Base-by-base conservation (phyloP, 1,140 invertebrate genomes). In the Stenopsyche tienmushanensis region DNA sequence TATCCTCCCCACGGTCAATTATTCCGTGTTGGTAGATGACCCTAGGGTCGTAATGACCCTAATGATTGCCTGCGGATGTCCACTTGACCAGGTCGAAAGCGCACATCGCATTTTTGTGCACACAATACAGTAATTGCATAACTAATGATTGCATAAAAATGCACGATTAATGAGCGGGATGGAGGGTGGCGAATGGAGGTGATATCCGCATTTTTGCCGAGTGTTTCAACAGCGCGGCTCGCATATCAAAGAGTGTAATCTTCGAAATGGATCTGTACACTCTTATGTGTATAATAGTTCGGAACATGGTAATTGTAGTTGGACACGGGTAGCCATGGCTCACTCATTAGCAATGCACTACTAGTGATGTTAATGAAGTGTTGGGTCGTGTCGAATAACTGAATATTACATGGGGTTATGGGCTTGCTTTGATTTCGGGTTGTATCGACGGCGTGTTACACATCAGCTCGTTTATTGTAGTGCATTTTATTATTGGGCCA, bases 51-150 rank as follows among this genome's bases (percentile, higher is more conserved):
- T 58, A 54, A 58, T 20, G 34, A 21, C 15, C 55, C 13, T 24
- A 17, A 39, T 29, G 26, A 57, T 57, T 41, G 23, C n/a, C 24
- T 21, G 52, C 52, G 52, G 52, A 54, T 54, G 24, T 54, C 13
- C 55, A 9, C 34, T 21, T 58, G 54, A 54, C 8, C 20, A 29
- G n/a, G 52, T 15, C 23, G 23, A 54, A 54, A 24, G 52, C 15
- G 49, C 29, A 34, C 29, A 34, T 34, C 13, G 13, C 13, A 34
- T 34, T 34, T 34, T 34, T 34, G 29, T 13, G 5, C 13, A 34
- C 13, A 34, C 13, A 5, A 5, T 5, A 34, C 13, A 7, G 29
- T 34, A 7, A 34, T 34, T 34, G 29, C 29, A 34, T 34, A 13
- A 13, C 13, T 34, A 34, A 7, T 34, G n/a, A n/a, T n/a, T n/a